A percentile compares a stretch with the other conserved stretches of the same genome.
phyloP scores from a whole-genome alignment of 2,797 vertebrate genomes.

The Scarus forsteni region DNA sequence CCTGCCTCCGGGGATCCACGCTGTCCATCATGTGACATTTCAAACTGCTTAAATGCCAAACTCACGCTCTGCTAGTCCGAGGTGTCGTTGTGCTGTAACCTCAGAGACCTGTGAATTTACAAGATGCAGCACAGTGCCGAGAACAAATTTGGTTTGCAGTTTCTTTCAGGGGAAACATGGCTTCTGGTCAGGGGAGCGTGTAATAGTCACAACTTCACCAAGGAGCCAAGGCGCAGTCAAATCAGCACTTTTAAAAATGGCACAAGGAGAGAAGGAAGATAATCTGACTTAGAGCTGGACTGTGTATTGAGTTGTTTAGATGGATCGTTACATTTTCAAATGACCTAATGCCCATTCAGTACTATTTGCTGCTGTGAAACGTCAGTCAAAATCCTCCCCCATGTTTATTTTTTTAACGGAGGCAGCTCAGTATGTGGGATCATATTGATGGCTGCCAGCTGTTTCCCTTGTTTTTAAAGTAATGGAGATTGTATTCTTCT shows the following conservation, averaged over 20 bases:
- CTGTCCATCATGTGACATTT: constrained; percentile 53
- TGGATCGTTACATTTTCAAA: too few relatives aligned
- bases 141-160: constrained; percentile 36
- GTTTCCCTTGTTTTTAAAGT: too few relatives aligned
- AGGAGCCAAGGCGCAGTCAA: constrained; percentile 28
- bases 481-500: too few relatives aligned
- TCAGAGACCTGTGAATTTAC: constrained; percentile 32
- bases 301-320: too few relatives aligned
- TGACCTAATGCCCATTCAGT: too few relatives aligned
- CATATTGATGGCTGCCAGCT: too few relatives aligned
- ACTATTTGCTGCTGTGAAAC: too few relatives aligned
- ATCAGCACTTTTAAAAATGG: constrained; percentile 55
- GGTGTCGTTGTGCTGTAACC: constrained; percentile 52
- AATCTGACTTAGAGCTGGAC: background rate
- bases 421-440: too few relatives aligned
- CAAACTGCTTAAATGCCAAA: constrained; percentile 61
- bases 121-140: constrained; percentile 7
- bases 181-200: constrained; percentile 58
- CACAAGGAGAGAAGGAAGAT: constrained; percentile 26
- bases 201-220: constrained; percentile 57
- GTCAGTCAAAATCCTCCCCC: too few relatives aligned
- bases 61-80: constrained; percentile 22
- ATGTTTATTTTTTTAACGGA: too few relatives aligned
- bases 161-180: constrained; percentile 15
- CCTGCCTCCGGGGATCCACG: constrained; percentile 39